Evolutionary conservation across 2,797 vertebrate species (phyloP).

Genomic region (Apogon talboti): DNA sequence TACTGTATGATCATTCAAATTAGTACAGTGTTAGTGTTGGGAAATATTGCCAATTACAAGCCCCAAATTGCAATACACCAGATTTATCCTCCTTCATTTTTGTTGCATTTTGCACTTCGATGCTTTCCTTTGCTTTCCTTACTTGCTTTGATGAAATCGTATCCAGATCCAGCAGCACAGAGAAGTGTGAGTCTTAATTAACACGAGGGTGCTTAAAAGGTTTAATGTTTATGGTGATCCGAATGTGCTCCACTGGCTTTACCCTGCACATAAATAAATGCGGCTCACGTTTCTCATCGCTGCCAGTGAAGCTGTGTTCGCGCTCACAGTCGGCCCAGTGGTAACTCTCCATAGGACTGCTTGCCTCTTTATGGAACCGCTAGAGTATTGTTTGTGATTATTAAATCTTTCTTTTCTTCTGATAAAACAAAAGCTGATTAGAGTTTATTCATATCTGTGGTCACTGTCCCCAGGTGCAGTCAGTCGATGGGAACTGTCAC

Average conservation of each 20-base stretch:
- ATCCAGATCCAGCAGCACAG: not conserved
- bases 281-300: slow-evolving; percentile 38
- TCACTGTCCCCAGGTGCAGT: slow-evolving; percentile 74
- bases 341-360: slow-evolving; percentile 51
- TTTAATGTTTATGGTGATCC: slow-evolving; percentile 44
- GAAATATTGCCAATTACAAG: not conserved
- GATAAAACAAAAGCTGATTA: slow-evolving; percentile 75
- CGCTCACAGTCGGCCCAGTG: slow-evolving; percentile 23
- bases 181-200: slow-evolving; percentile 28
- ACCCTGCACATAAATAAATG: slow-evolving; percentile 44
- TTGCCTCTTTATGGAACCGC: slow-evolving; percentile 63
- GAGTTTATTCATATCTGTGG: slow-evolving; percentile 69
- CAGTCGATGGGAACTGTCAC: slow-evolving; percentile 75
- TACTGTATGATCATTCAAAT: too few relatives aligned
- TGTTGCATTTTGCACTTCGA: not conserved
- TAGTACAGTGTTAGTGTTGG: not conserved
- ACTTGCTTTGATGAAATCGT: not conserved
- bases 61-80: not conserved
- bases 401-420: slow-evolving; percentile 67
- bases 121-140: slow-evolving; percentile 7
- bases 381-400: slow-evolving; percentile 67
- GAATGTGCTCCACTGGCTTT: slow-evolving; percentile 25
- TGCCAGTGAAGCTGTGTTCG: slow-evolving; percentile 33
- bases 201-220: slow-evolving; percentile 32
- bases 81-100: not conserved